Conservation (phyloP, 2,797 vertebrate genomes). For the Melanogrammus aeglefinus region DNA sequence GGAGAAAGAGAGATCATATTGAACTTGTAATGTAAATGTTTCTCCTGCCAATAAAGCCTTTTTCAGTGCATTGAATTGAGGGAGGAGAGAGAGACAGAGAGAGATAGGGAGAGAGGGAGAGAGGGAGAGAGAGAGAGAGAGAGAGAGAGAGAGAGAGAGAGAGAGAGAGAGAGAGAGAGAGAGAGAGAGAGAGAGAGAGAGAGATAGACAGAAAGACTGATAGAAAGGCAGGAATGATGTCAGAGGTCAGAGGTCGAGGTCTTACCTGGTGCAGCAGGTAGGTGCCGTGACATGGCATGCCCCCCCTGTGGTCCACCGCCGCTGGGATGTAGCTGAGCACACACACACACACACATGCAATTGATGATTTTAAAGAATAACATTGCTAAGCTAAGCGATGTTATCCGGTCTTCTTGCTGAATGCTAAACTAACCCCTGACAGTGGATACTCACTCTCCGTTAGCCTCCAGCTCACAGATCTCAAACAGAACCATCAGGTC, state of each 20-base stretch:
- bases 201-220: background rate
- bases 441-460: conserved; percentile 86
- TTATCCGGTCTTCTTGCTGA: background rate
- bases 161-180: too few relatives aligned
- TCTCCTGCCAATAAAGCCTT: background rate
- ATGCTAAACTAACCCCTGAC: background rate
- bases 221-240: background rate
- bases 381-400: background rate
- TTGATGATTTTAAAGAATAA: background rate
- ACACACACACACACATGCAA: conserved; percentile 37
- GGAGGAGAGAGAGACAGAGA: background rate
- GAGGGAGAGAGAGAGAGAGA: background rate
- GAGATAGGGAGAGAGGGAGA: background rate
- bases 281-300: conserved; percentile 94
- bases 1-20: background rate
- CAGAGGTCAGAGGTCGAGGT: background rate
- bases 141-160: too few relatives aligned
- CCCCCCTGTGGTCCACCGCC: conserved; percentile 91
- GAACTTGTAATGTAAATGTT: background rate
- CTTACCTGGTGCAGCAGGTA: conserved; percentile 95
- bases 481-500: conserved; percentile 97
- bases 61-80: background rate
- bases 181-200: background rate
- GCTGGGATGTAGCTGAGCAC: conserved; percentile 89
- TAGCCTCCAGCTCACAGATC: conserved; percentile 97